Evolutionary conservation across 1,140 invertebrate genomes (phyloP).

Genomic region (Hylaeus volcanicus): DNA sequence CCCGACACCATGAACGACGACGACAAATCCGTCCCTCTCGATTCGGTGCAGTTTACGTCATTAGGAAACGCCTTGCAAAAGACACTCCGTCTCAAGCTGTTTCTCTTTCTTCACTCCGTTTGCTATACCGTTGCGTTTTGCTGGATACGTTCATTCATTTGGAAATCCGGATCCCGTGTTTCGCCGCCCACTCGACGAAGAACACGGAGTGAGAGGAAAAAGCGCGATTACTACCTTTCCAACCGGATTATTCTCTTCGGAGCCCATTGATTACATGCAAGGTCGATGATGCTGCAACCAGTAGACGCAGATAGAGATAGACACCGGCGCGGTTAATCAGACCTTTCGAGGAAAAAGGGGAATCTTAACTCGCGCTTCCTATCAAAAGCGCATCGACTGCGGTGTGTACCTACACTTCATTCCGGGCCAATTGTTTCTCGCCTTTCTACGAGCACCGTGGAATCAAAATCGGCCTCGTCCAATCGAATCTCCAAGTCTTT

Average conservation of each 20-base stretch:
- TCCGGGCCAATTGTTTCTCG: not conserved
- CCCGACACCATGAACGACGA: not conserved
- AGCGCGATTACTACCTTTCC: slow-evolving; percentile 45
- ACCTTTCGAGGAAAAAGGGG: slow-evolving; percentile 16
- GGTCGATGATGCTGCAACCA: slow-evolving; percentile 34
- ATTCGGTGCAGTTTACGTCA: slow-evolving; percentile 48
- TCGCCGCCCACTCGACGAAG: slow-evolving; percentile 32
- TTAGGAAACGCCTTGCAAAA: slow-evolving; percentile 34
- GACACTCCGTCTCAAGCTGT: slow-evolving; percentile 8
- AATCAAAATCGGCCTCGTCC: not conserved
- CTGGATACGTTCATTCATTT: slow-evolving; percentile 38
- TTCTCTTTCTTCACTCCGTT: slow-evolving; percentile 15
- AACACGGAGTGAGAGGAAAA: slow-evolving; percentile 34
- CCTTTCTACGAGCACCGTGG: not conserved
- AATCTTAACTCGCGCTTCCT: not conserved
- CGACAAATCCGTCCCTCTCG: slow-evolving; percentile 9
- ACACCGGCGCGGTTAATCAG: slow-evolving; percentile 13
- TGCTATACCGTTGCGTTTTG: slow-evolving; percentile 24
- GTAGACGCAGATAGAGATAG: not conserved
- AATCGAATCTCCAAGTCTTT: not conserved
- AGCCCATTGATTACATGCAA: slow-evolving; percentile 43
- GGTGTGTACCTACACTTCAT: not conserved
- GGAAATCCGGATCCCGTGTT: slow-evolving; percentile 36
- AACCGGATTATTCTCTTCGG: slow-evolving; percentile 22
- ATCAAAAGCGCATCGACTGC: slow-evolving; percentile 9